Percentiles rank a stretch among this genome's conserved stretches.
Evolutionary conservation across 1,140 invertebrate species (phyloP).

Genomic region (Lasaia peninsularis): DNA sequence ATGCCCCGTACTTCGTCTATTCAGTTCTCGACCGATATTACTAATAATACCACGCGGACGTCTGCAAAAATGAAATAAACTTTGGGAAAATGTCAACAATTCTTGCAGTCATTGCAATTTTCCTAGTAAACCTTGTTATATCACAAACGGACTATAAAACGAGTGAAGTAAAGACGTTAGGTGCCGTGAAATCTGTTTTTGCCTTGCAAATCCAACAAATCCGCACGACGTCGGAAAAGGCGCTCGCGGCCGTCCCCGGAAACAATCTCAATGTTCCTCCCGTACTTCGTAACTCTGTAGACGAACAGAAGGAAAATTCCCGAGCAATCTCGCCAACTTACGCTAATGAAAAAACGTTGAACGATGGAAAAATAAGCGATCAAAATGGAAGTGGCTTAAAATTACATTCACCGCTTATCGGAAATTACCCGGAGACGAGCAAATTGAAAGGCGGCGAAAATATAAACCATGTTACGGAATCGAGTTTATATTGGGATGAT

Average conservation of each 20-base stretch:
- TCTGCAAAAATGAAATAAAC: slow-evolving; percentile 30
- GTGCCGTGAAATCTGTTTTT: slow-evolving; percentile 43
- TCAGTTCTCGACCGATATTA: slow-evolving; percentile 45
- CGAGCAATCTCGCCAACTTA: slow-evolving; percentile 60
- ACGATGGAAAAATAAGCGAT: slow-evolving; percentile 41
- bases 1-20: slow-evolving; percentile 40
- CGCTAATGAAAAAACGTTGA: slow-evolving; percentile 44
- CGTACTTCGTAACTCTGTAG: slow-evolving; percentile 30
- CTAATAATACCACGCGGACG: slow-evolving; percentile 42
- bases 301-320: slow-evolving; percentile 54
- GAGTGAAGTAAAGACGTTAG: slow-evolving; percentile 46
- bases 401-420: slow-evolving; percentile 36
- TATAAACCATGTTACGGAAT: slow-evolving; percentile 25
- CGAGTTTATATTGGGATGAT: slow-evolving; percentile 55
- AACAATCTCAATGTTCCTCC: slow-evolving; percentile 58
- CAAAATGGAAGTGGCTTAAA: slow-evolving; percentile 37
- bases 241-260: slow-evolving; percentile 53
- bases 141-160: slow-evolving; percentile 35
- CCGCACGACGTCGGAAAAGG: slow-evolving; percentile 49
- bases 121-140: slow-evolving; percentile 46
- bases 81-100: slow-evolving; percentile 38
- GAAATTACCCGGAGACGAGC: slow-evolving; percentile 30
- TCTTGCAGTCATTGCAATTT: slow-evolving; percentile 41
- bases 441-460: slow-evolving; percentile 23
- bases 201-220: slow-evolving; percentile 54